Conservation (phyloP, 2,113 vertebrate species). For the Paramormyrops kingsleyae region DNA sequence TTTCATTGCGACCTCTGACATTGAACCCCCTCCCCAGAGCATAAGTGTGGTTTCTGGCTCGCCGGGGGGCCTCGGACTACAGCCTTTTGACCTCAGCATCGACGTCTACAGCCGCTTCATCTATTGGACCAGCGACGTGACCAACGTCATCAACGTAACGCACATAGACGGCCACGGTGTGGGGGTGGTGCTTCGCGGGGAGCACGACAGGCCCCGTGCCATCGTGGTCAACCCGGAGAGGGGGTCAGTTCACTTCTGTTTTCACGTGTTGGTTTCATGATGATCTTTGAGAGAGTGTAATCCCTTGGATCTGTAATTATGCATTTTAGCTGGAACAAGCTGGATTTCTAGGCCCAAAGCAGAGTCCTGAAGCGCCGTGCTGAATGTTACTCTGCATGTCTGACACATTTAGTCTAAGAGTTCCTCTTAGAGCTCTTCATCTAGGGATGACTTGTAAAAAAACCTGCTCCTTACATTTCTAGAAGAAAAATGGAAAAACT, state of each 20-base stretch:
- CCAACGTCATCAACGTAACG: slow-evolving; percentile 93
- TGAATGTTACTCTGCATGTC: not conserved
- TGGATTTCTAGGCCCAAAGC: not conserved
- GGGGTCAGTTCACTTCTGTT: slow-evolving; percentile 64
- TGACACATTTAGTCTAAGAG: not conserved
- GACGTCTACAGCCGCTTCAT: slow-evolving; percentile 97
- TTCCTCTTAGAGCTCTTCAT: not conserved
- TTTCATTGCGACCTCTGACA: not conserved
- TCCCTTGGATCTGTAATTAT: not conserved
- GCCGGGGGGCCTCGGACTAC: slow-evolving; percentile 73
- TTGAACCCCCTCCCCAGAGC: slow-evolving; percentile 55
- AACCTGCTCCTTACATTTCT: not conserved
- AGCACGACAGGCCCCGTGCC: slow-evolving; percentile 86
- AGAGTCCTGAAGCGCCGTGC: not conserved
- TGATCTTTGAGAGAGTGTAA: not conserved
- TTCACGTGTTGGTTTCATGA: not conserved
- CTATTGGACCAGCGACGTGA: slow-evolving; percentile 97
- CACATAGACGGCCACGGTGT: slow-evolving; percentile 77
- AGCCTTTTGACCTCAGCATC: slow-evolving; percentile 92
- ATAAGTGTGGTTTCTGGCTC: slow-evolving; percentile 78
- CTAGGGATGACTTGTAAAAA: not conserved
- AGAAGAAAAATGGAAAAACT: not conserved
- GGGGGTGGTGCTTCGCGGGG: slow-evolving; percentile 84
- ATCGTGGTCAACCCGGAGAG: slow-evolving; percentile 94
- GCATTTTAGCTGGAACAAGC: not conserved